phyloP scores from a whole-genome alignment of 2,113 vertebrate genomes.

The Tachycineta bicolor region DNA sequence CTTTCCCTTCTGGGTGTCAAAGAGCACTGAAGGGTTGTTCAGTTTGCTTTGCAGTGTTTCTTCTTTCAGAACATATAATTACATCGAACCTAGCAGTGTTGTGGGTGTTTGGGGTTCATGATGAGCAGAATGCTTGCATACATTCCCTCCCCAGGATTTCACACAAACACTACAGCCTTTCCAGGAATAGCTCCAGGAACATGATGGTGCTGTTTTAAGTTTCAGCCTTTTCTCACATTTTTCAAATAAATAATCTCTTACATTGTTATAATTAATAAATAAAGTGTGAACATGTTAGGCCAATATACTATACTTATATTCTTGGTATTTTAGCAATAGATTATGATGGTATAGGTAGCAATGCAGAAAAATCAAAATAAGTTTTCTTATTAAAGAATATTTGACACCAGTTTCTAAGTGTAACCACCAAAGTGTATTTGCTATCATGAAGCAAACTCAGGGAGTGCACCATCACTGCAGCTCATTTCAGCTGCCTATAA shows the following conservation, averaged over 20 bases:
- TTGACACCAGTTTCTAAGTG: background rate
- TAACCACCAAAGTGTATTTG: background rate
- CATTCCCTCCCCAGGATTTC: conserved; percentile 14
- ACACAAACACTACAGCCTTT: conserved; percentile 34
- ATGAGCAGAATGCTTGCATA: conserved; percentile 47
- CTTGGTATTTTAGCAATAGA: background rate
- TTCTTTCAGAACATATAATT: conserved; percentile 15
- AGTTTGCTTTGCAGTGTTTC: conserved; percentile 6
- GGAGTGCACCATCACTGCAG: background rate
- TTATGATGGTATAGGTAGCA: background rate
- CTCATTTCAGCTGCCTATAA: background rate
- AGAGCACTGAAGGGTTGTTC: background rate
- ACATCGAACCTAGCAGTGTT: background rate
- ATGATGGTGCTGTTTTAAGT: background rate
- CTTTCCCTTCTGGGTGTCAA: background rate
- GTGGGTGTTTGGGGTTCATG: conserved; percentile 24
- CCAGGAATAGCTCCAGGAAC: conserved; percentile 16
- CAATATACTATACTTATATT: background rate
- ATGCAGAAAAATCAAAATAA: background rate
- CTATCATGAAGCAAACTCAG: background rate
- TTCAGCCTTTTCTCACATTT: background rate
- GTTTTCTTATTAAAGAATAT: background rate
- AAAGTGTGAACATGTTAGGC: background rate
- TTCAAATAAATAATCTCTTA: background rate
- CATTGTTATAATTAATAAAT: background rate